Conservation (phyloP, 2,888 invertebrate genomes). For the Scotopteryx bipunctaria region DNA sequence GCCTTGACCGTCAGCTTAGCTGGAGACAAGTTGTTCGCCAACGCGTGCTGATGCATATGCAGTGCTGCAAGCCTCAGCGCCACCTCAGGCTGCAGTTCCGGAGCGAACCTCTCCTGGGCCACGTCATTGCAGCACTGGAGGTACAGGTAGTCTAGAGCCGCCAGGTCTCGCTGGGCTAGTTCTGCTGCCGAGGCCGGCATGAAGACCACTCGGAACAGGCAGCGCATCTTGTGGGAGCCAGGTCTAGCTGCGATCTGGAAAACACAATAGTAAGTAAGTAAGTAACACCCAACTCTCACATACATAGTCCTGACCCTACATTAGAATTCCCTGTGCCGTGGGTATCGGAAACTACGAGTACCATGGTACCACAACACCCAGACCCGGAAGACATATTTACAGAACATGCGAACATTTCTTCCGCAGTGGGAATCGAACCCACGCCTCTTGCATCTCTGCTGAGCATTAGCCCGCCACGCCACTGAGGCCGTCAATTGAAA, state of each 20-base stretch:
- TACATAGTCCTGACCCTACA: too few species aligned
- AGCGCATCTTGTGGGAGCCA: slow-evolving; percentile 94
- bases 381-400: too few species aligned
- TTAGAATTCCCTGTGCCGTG: too few species aligned
- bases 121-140: slow-evolving; percentile 97
- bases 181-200: slow-evolving; percentile 94
- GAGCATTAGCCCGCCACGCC: too few species aligned
- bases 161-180: slow-evolving; percentile 91
- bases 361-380: too few species aligned
- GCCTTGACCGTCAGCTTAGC: slow-evolving; percentile 92
- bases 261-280: background rate
- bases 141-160: slow-evolving; percentile 94
- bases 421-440: too few species aligned
- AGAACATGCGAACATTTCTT: too few species aligned
- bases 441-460: too few species aligned
- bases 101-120: slow-evolving; percentile 94
- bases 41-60: slow-evolving; percentile 95
- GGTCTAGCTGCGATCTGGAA: slow-evolving; percentile 94
- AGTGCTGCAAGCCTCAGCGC: slow-evolving; percentile 93
- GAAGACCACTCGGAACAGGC: slow-evolving; percentile 94
- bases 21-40: slow-evolving; percentile 90
- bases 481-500: too few species aligned
- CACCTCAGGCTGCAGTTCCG: slow-evolving; percentile 92
- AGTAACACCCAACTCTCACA: too few species aligned
- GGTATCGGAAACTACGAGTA: too few species aligned